Evolutionary conservation across 2,113 vertebrate genomes (phyloP).

Genomic region (Thamnophis sirtalis): DNA sequence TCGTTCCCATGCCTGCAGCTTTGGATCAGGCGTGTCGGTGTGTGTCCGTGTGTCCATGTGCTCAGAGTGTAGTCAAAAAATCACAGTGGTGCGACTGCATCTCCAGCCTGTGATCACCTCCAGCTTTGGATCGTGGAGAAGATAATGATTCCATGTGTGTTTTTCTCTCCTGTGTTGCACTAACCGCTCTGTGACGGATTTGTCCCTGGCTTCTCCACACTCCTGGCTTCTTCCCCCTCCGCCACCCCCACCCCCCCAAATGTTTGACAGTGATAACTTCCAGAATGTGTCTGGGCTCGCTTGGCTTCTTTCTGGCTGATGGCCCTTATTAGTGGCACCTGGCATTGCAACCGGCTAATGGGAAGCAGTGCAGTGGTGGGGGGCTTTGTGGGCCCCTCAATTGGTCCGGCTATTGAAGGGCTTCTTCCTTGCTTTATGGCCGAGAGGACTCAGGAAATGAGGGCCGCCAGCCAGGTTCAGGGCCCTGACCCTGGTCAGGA

Average conservation of each 20-base stretch:
- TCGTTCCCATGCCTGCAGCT: not conserved
- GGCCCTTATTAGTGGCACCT: constrained; percentile 88
- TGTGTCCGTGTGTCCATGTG: not conserved
- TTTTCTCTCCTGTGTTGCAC: not conserved
- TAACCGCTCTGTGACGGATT: not conserved
- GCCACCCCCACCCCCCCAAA: not conserved
- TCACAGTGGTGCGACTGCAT: not conserved
- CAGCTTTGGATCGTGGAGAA: not conserved
- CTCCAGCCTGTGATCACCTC: not conserved
- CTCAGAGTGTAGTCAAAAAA: not conserved
- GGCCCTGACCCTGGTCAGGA: constrained; percentile 73
- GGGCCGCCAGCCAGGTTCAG: constrained; percentile 73
- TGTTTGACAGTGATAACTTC: constrained; percentile 70
- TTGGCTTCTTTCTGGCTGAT: constrained; percentile 75
- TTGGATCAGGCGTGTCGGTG: not conserved
- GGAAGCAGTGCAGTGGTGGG: constrained; percentile 70
- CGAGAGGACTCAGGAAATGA: constrained; percentile 88
- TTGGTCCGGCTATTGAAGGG: constrained; percentile 69
- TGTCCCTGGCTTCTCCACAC: not conserved
- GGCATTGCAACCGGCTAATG: constrained; percentile 78
- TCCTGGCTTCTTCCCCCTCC: not conserved
- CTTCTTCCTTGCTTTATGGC: constrained; percentile 89
- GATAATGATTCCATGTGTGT: not conserved
- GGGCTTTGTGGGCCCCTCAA: constrained; percentile 60
- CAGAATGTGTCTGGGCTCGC: constrained; percentile 70